A percentile compares a stretch with the other conserved stretches of the same genome.
Evolutionary conservation across 2,113 vertebrate species (phyloP).

Genomic region (Hemichromis elongatus): DNA sequence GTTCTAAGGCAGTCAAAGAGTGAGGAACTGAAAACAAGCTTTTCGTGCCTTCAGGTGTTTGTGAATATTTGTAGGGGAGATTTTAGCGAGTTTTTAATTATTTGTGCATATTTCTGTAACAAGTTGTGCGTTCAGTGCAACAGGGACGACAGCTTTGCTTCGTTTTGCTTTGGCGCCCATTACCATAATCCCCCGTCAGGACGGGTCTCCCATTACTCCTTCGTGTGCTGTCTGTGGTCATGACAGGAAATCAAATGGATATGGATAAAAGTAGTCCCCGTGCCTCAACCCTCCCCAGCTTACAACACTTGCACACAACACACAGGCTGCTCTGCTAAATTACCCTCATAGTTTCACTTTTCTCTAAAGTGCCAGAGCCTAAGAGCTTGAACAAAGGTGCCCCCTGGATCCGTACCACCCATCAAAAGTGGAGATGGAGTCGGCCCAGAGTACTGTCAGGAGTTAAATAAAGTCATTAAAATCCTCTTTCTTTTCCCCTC

Average conservation of each 20-base stretch:
- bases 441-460: slow-evolving; percentile 52
- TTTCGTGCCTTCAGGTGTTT: slow-evolving; percentile 12
- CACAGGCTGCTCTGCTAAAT: slow-evolving; percentile 34
- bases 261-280: slow-evolving; percentile 45
- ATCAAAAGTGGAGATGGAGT: slow-evolving; percentile 52
- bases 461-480: slow-evolving; percentile 68
- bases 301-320: slow-evolving; percentile 22
- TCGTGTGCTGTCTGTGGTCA: slow-evolving; percentile 51
- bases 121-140: neutral
- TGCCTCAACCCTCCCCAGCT: neutral
- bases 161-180: slow-evolving; percentile 40
- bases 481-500: neutral
- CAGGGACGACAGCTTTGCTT: neutral
- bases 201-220: slow-evolving; percentile 39
- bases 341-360: slow-evolving; percentile 57
- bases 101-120: neutral
- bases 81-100: neutral
- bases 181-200: slow-evolving; percentile 61
- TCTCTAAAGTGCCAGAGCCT: slow-evolving; percentile 30
- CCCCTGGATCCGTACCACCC: slow-evolving; percentile 34
- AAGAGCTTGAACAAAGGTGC: slow-evolving; percentile 49
- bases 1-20: neutral
- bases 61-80: neutral
- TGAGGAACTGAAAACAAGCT: neutral
- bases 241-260: slow-evolving; percentile 58